These are phyloP conservation scores for Mythimna impura DNA, from an alignment of 2,888 invertebrate species.

Conservation along the genomic window DNA sequence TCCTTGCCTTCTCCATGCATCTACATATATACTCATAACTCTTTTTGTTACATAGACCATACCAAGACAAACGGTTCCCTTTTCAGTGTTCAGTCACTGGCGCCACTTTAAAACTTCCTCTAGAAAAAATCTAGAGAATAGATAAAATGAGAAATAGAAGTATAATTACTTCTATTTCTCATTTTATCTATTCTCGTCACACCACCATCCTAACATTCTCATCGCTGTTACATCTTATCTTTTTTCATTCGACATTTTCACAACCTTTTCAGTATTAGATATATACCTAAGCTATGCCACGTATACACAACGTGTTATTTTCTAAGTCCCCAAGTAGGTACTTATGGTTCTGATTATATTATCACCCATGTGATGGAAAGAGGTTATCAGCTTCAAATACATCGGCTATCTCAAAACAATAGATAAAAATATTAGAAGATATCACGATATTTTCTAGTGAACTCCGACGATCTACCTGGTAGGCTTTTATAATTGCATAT, in stretches of 20 bases:
- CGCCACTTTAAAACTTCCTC: no score
- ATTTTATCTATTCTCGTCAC: no score
- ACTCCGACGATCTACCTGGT: background rate
- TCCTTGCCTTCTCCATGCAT: no score
- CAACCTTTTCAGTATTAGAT: background rate
- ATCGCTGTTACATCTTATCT: background rate
- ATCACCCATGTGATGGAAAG: slow-evolving; percentile 4
- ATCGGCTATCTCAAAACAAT: slow-evolving; percentile 9
- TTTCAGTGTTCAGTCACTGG: no score
- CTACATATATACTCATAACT: no score
- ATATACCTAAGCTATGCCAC: background rate
- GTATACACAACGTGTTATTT: background rate
- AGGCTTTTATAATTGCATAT: background rate
- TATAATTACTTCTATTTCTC: no score
- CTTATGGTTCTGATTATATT: background rate
- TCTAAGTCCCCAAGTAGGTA: background rate
- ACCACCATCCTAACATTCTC: no score
- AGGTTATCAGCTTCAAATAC: slow-evolving; percentile 8
- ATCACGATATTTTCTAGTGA: slow-evolving; percentile 5
- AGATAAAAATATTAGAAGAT: background rate
- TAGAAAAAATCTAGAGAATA: no score
- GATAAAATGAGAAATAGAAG: no score
- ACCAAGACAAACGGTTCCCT: no score
- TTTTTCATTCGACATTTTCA: background rate
- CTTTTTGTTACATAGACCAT: no score